Evolutionary conservation across 1,140 invertebrate genomes (phyloP), one percentile per base, ranked within the genome.

Genomic region (Drosophila truncata): DNA sequence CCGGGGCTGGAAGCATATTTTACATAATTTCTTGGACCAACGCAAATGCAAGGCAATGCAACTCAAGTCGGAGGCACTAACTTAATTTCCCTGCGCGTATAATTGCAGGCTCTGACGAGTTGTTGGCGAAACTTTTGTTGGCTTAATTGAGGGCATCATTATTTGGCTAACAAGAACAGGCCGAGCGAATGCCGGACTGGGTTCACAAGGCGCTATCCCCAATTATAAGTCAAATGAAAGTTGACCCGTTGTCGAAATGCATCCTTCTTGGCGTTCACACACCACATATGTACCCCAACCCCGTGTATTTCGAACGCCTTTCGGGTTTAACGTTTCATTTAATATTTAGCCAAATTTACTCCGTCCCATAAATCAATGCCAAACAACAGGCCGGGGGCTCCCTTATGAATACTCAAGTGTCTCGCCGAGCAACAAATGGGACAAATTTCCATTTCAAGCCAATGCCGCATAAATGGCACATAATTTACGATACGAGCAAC

Each of bases 361-460:
- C 55, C 81, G 50, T 62, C 49, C 50, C 84, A 90, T 88, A 88
- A 88, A 88, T 88, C 84, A 88, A 88, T 90, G 84, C 81, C 84
- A 90, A 80, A 72, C 85, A 84, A 72, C 69, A 65, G 66, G 69
- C 77, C 66, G 55, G 62, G 73, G 74, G 59, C 52, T 69, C 81
- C 84, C 85, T 81, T 90, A 88, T 88, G 84, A 88, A 88, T 88
- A 88, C 84, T 90, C 84, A 88, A 88, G 85, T 88, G 85, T 90
- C 80, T 90, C 73, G 61, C 44, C 66, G 72, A 90, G 78, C 86
- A 85, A 90, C 86, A 90, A 90, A 91, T 90, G 86, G 85, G 85
- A 91, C 85, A 90, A 90, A 90, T 91, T 90, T 90, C 85, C 86
- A 90, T 85, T 91, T 90, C 85, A 82, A 90, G 83, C 86, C 85